Evolutionary conservation across 2,113 vertebrate genomes (phyloP).

Genomic region (Orcinus orca): DNA sequence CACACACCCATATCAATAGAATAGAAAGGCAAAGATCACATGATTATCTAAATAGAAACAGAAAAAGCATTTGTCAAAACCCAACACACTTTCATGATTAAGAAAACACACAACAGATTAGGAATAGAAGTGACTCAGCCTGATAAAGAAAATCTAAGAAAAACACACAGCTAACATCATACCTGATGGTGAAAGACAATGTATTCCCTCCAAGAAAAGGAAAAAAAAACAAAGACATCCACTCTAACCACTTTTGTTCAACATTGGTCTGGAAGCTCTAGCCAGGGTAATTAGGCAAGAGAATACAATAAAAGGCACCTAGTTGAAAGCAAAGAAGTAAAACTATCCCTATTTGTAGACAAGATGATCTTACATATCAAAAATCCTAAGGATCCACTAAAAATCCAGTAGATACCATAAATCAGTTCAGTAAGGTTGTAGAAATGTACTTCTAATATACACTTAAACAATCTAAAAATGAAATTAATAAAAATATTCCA

Average conservation of each 20-base stretch:
- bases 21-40: not conserved
- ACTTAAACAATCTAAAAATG: not conserved
- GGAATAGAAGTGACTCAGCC: not conserved
- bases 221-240: not conserved
- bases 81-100: not conserved
- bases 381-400: not conserved
- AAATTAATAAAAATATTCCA: conserved; percentile 16
- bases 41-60: not conserved
- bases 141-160: not conserved
- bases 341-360: not conserved
- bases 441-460: not conserved
- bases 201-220: not conserved
- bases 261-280: not conserved
- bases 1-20: not conserved
- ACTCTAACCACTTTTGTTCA: not conserved
- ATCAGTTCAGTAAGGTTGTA: not conserved
- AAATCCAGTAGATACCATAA: not conserved
- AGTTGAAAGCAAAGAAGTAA: not conserved
- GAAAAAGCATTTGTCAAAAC: not conserved
- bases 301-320: not conserved
- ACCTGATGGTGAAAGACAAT: not conserved
- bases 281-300: not conserved
- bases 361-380: not conserved
- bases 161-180: not conserved
- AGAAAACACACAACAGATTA: not conserved